phyloP scores from a whole-genome alignment of 1,140 invertebrate genomes.

The Halesus radiatus region DNA sequence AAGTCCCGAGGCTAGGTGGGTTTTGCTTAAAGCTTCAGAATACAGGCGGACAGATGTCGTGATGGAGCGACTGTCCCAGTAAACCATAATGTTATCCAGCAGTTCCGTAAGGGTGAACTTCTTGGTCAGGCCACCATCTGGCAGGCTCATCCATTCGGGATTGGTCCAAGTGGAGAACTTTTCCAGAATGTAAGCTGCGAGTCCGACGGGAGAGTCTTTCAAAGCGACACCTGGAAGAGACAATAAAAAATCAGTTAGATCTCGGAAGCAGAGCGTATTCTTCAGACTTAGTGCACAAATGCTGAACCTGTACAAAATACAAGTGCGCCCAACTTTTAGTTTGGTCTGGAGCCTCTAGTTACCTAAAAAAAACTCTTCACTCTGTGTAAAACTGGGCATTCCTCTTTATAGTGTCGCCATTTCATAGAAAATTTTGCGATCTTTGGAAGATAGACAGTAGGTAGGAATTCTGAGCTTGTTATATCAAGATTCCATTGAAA shows the following conservation, averaged over 20 bases:
- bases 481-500: no score
- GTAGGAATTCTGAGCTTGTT: no score
- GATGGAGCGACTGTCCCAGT: constrained; percentile 80
- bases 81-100: constrained; percentile 84
- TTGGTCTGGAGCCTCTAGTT: no score
- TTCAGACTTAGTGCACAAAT: no score
- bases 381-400: no score
- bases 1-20: constrained; percentile 60
- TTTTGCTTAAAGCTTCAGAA: constrained; percentile 69
- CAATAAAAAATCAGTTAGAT: not conserved
- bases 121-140: constrained; percentile 73
- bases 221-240: constrained; percentile 70
- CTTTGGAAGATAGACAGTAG: no score
- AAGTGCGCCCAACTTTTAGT: no score
- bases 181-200: constrained; percentile 82
- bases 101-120: constrained; percentile 75
- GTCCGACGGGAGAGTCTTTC: constrained; percentile 75
- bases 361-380: no score
- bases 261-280: no score
- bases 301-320: no score
- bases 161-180: constrained; percentile 81
- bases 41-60: constrained; percentile 78
- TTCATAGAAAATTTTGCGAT: no score
- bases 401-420: no score
- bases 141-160: constrained; percentile 58